phyloP scores from a whole-genome alignment of 2,113 vertebrate species.

The Hymenochirus boettgeri region DNA sequence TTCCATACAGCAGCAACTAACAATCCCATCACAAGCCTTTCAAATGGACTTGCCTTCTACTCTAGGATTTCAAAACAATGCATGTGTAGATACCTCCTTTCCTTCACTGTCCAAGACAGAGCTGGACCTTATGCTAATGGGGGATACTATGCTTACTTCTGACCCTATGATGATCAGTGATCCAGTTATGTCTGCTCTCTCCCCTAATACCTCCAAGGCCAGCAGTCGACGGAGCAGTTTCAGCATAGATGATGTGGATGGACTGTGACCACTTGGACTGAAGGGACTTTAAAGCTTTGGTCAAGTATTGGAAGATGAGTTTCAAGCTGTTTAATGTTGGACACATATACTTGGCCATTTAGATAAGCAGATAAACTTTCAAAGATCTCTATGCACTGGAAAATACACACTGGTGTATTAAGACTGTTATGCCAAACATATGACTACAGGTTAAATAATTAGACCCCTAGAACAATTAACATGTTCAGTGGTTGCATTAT shows the following conservation, averaged over 20 bases:
- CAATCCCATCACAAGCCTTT: slow-evolving; percentile 59
- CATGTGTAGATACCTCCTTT: slow-evolving; percentile 67
- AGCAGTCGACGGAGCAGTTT: slow-evolving; percentile 96
- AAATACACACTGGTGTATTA: slow-evolving; percentile 3
- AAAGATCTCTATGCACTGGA: slow-evolving; percentile 9
- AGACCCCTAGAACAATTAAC: background rate
- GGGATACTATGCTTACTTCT: slow-evolving; percentile 82
- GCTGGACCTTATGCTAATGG: slow-evolving; percentile 89
- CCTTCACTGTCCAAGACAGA: slow-evolving; percentile 76
- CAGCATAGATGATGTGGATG: slow-evolving; percentile 93
- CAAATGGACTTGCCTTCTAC: slow-evolving; percentile 81
- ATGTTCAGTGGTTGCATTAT: no score
- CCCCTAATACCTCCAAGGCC: slow-evolving; percentile 87
- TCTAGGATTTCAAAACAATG: slow-evolving; percentile 80
- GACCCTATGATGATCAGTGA: slow-evolving; percentile 67
- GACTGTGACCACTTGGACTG: slow-evolving; percentile 69
- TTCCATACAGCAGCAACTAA: slow-evolving; percentile 50
- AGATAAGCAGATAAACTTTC: slow-evolving; percentile 1
- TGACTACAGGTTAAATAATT: background rate
- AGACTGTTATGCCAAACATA: background rate
- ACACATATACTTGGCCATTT: background rate
- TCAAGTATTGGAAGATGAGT: background rate
- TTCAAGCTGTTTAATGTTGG: slow-evolving; percentile 25
- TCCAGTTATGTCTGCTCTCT: slow-evolving; percentile 91
- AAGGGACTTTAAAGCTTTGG: slow-evolving; percentile 15